Base-by-base conservation (phyloP, 2,797 vertebrate genomes). In the Anabacerthia variegaticeps region DNA sequence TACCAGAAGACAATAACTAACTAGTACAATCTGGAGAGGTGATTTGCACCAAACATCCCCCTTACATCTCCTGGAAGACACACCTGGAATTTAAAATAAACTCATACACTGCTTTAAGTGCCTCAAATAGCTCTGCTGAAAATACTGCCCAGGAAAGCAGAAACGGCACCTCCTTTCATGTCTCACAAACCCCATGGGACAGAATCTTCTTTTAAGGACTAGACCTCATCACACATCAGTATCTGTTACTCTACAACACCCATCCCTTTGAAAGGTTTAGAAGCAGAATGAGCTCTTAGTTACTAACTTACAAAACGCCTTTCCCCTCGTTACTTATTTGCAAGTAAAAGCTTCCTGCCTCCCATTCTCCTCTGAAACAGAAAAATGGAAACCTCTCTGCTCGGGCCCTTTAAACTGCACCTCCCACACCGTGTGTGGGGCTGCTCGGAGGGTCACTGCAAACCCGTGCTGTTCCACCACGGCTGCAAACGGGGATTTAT, bases 351-450 rank as follows among this genome's bases (percentile, higher is more conserved):
- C 18, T 74, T 32, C 41, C 78, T 43, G 26, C 21, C 23, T 80
- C 21, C 27, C 0, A 0, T 30, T 59, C 73, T 27, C 26, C 55
- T 24, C 21, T 15, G 68, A 34, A 51, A 52, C 18, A 28, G 63
- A 11, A 36, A 78, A 77, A 54, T 8, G 12, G 36, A 32, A 55
- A n/a, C 3, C 4, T 19, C 15, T 19, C 7, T 3, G 37, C 16
- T 10, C 10, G 2, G 0, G 0, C 13, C 12, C 62, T 37, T 52
- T 32, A 0, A 46, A 34, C 26, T 3, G 32, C 68, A 11, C 22
- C 58, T 36, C 27, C 16, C 28, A 14, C 41, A 1, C 4, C 0
- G 0, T 0, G n/a, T 1, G 37, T 0, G 52, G 2, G 18, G 52
- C 6, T 68, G 44, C 78, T 27, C 1, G 15, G 41, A n/a, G 41